phyloP scores from a whole-genome alignment of 92 coral and sea anemone genomes.

The Palythoa heliodiscus region DNA sequence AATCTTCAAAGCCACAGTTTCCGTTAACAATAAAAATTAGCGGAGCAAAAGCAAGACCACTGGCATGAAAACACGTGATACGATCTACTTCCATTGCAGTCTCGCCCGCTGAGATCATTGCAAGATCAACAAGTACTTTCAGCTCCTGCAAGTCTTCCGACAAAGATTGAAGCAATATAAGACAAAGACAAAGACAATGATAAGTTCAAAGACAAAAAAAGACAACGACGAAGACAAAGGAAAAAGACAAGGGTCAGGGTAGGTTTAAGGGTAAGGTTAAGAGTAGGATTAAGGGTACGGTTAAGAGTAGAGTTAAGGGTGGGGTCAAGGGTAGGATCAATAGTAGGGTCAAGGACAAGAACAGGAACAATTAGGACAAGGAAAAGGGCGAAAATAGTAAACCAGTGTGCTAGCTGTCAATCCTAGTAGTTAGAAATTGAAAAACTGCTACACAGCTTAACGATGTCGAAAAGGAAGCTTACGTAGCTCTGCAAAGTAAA shows the following conservation, averaged over 20 bases:
- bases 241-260: too few relatives aligned
- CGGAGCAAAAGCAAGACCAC: slow-evolving; percentile 64
- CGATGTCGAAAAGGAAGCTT: too few relatives aligned
- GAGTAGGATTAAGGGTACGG: too few relatives aligned
- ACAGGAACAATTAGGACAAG: too few relatives aligned
- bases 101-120: slow-evolving; percentile 76
- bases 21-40: slow-evolving; percentile 50
- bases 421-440: not conserved
- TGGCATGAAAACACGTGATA: slow-evolving; percentile 60
- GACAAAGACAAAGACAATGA: not conserved
- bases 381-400: too few relatives aligned
- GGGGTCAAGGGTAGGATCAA: too few relatives aligned
- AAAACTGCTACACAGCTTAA: not conserved
- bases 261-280: too few relatives aligned
- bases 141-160: slow-evolving; percentile 40
- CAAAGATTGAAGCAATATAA: not conserved
- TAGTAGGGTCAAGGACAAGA: too few relatives aligned
- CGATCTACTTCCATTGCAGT: slow-evolving; percentile 65
- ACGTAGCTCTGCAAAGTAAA: too few relatives aligned
- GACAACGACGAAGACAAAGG: too few relatives aligned
- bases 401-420: too few relatives aligned
- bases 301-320: too few relatives aligned
- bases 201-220: not conserved
- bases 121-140: slow-evolving; percentile 69
- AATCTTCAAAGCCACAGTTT: slow-evolving; percentile 37